These are phyloP conservation scores for Spodoptera frugiperda DNA, from an alignment of 1,140 invertebrate genomes.

Conservation along the genomic window DNA sequence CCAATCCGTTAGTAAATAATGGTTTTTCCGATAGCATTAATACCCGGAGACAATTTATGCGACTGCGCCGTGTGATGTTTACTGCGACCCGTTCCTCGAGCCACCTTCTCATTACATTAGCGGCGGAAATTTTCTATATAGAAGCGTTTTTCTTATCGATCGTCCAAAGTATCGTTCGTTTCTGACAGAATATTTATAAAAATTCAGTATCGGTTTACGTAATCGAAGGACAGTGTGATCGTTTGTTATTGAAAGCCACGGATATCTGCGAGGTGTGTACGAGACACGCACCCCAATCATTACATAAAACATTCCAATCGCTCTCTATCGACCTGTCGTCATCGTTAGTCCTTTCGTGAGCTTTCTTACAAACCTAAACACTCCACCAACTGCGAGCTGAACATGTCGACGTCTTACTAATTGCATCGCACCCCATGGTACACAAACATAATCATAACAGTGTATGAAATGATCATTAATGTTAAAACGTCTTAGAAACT, in stretches of 20 bases:
- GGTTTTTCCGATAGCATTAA: constrained; percentile 63
- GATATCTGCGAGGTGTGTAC: constrained; percentile 58
- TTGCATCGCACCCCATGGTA: constrained; percentile 6
- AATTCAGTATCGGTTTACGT: constrained; percentile 75
- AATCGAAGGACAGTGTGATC: constrained; percentile 65
- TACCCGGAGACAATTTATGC: constrained; percentile 59
- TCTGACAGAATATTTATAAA: constrained; percentile 68
- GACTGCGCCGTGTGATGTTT: constrained; percentile 70
- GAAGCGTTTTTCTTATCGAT: constrained; percentile 72
- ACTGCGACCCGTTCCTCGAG: constrained; percentile 52
- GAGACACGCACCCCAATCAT: constrained; percentile 50
- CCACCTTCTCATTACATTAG: constrained; percentile 61
- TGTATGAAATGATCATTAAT: neutral
- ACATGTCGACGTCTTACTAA: neutral
- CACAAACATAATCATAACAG: constrained; percentile 32
- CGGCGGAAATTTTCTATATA: constrained; percentile 63
- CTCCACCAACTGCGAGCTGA: neutral
- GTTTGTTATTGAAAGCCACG: constrained; percentile 63
- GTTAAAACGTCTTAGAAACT: constrained; percentile 20
- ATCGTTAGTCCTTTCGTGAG: neutral
- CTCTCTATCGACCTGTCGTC: constrained; percentile 33
- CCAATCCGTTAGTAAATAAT: constrained; percentile 61
- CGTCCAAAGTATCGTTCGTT: constrained; percentile 58
- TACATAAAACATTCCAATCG: constrained; percentile 57
- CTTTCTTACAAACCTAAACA: constrained; percentile 17